Conservation (phyloP, 2,888 invertebrate genomes). For the Leptopilina syphax region DNA sequence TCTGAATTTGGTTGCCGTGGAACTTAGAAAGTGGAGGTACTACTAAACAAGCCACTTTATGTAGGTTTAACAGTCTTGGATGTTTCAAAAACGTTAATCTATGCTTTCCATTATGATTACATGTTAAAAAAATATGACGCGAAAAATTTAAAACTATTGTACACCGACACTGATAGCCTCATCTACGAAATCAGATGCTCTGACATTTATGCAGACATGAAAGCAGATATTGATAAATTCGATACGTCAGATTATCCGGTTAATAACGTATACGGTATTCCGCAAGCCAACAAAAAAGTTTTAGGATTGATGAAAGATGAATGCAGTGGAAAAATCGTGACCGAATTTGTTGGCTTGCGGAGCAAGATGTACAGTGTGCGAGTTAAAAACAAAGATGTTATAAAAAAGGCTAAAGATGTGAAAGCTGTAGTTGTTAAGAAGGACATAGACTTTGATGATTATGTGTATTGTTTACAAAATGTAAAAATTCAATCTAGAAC, state of each 20-base stretch:
- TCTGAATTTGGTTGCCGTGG: slow-evolving; percentile 66
- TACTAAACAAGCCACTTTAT: slow-evolving; percentile 65
- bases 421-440: background rate
- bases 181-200: background rate
- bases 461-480: background rate
- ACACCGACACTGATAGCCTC: slow-evolving; percentile 49
- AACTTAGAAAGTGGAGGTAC: slow-evolving; percentile 56
- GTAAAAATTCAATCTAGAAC: slow-evolving; percentile 9
- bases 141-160: slow-evolving; percentile 52
- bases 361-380: slow-evolving; percentile 5
- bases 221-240: background rate
- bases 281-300: slow-evolving; percentile 1
- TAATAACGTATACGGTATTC: background rate
- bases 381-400: background rate
- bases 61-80: slow-evolving; percentile 64
- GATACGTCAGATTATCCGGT: background rate
- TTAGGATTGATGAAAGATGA: slow-evolving; percentile 9
- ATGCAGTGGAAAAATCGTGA: background rate
- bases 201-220: background rate
- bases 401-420: background rate
- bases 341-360: slow-evolving; percentile 8
- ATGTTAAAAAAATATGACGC: slow-evolving; percentile 51
- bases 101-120: slow-evolving; percentile 64
- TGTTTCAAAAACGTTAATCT: slow-evolving; percentile 66
- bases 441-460: background rate